Evolutionary conservation across 2,797 vertebrate species (phyloP).

Genomic region (Cossypha polioptera): DNA sequence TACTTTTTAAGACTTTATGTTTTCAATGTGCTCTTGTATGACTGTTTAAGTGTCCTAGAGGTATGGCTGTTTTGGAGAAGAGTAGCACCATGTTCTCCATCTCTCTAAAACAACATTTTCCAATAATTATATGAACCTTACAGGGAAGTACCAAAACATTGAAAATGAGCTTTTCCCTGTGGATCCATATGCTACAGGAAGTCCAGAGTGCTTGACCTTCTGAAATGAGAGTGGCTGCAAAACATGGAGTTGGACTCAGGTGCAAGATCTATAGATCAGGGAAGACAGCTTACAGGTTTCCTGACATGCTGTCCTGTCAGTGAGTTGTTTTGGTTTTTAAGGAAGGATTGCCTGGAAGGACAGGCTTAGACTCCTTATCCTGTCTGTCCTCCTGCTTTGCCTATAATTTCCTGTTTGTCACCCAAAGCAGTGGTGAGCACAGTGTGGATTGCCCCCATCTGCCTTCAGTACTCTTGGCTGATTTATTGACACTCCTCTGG

Average conservation of each 20-base stretch:
- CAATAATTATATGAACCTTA: background rate
- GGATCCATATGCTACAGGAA: background rate
- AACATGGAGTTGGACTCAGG: background rate
- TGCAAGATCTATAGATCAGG: background rate
- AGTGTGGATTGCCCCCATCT: background rate
- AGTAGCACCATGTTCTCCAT: background rate
- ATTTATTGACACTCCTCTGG: background rate
- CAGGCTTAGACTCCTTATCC: background rate
- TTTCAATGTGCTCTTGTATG: background rate
- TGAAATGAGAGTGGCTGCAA: background rate
- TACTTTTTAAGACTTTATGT: background rate
- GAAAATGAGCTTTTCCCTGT: background rate
- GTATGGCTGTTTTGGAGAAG: background rate
- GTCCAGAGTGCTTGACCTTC: background rate
- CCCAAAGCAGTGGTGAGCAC: background rate
- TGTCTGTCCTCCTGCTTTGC: background rate
- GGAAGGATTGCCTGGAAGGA: background rate
- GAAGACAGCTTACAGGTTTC: background rate
- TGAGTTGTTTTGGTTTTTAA: background rate
- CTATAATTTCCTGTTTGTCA: background rate
- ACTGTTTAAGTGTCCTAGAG: background rate
- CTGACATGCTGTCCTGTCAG: background rate
- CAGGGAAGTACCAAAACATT: background rate
- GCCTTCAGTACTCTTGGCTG: background rate
- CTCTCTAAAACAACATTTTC: background rate